Evolutionary conservation across 2,797 vertebrate species (phyloP).

Genomic region (Coregonus suidteri): DNA sequence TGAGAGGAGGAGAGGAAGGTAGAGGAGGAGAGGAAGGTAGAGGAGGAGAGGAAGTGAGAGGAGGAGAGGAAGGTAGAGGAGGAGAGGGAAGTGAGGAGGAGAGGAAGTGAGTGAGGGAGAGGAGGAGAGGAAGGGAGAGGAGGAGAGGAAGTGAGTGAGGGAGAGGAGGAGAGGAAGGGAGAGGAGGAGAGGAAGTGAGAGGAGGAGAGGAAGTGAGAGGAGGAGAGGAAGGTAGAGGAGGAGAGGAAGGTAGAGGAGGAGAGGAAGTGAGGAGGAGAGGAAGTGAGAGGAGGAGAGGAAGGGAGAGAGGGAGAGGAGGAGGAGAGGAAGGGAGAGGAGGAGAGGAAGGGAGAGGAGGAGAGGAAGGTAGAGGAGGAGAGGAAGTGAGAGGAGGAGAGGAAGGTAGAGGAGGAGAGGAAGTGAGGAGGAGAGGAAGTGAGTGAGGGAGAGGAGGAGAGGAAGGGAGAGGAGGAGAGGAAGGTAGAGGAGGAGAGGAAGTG

Average conservation of each 20-base stretch:
- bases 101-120: too few species aligned
- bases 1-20: neutral
- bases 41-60: neutral
- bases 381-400: too few species aligned
- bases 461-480: constrained; percentile 4
- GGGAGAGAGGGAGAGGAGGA: too few species aligned
- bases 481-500: neutral
- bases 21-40: too few species aligned
- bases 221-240: too few species aligned
- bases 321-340: too few species aligned
- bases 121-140: too few species aligned
- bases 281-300: too few species aligned
- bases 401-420: neutral
- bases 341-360: neutral
- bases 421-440: neutral
- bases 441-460: neutral
- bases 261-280: neutral
- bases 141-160: constrained; percentile 8
- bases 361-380: neutral
- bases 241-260: too few species aligned
- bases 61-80: neutral
- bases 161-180: neutral
- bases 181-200: too few species aligned
- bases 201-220: neutral
- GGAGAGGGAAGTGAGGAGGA: too few species aligned